phyloP scores from a whole-genome alignment of 2,797 vertebrate genomes.

The Sebastes trivittatus region DNA sequence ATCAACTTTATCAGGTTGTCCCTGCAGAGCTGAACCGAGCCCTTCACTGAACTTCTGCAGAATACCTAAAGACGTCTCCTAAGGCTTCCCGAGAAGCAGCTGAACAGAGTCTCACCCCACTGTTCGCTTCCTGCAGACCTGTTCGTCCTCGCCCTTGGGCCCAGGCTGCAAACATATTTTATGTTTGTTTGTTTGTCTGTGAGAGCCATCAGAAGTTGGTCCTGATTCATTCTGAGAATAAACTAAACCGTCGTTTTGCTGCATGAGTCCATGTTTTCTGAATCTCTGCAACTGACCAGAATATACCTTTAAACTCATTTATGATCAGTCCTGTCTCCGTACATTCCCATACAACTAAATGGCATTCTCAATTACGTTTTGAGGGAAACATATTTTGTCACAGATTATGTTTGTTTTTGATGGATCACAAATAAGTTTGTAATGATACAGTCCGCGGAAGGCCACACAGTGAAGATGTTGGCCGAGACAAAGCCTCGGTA shows the following conservation, averaged over 20 bases:
- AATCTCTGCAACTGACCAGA: background rate
- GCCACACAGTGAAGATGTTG: no score
- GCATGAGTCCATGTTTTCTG: background rate
- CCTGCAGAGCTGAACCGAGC: background rate
- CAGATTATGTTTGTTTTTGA: no score
- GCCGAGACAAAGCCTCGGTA: no score
- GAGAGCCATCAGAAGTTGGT: background rate
- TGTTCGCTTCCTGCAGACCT: background rate
- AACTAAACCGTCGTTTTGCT: background rate
- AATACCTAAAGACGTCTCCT: background rate
- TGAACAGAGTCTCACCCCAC: background rate
- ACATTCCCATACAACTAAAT: no score
- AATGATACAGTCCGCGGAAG: no score
- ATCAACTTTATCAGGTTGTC: background rate
- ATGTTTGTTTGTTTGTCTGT: background rate
- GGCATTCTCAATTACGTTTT: no score
- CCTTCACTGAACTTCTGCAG: background rate
- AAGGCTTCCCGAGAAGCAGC: background rate
- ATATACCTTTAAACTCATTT: no score
- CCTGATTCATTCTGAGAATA: background rate
- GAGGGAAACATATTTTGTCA: no score
- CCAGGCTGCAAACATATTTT: background rate
- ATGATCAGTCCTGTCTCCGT: no score
- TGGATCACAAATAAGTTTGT: no score
- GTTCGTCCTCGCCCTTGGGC: background rate